phyloP scores from a whole-genome alignment of 2,797 vertebrate species.

The Cyprinodon diabolis region DNA sequence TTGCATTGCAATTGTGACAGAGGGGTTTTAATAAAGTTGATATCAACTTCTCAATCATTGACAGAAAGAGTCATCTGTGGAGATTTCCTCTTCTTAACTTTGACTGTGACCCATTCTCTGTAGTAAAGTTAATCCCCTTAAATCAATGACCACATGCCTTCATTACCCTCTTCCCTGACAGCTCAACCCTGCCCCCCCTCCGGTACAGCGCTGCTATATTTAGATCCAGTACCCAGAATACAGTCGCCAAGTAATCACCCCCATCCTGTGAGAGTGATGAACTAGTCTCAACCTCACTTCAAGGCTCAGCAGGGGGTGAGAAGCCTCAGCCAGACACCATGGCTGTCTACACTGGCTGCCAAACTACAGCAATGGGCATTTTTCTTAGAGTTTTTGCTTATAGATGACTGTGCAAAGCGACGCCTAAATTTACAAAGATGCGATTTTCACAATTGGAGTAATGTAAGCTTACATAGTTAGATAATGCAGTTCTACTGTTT shows the following conservation, averaged over 20 bases:
- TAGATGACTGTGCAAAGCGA: not conserved
- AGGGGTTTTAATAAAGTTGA: not conserved
- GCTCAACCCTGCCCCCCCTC: slow-evolving; percentile 29
- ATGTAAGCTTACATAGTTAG: not conserved
- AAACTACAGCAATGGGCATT: slow-evolving; percentile 7
- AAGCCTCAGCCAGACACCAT: slow-evolving; percentile 31
- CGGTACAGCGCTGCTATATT: slow-evolving; percentile 60
- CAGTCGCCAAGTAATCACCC: slow-evolving; percentile 70
- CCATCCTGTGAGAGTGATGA: slow-evolving; percentile 75
- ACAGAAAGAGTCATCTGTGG: not conserved
- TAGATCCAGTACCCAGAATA: slow-evolving; percentile 67
- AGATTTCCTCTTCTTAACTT: not conserved
- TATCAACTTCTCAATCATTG: not conserved
- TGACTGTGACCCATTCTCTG: slow-evolving; percentile 7
- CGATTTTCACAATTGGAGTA: not conserved
- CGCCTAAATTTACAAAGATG: not conserved
- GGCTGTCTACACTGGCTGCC: slow-evolving; percentile 32
- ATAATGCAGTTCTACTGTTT: not conserved
- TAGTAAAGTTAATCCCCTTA: slow-evolving; percentile 37
- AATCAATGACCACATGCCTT: slow-evolving; percentile 60
- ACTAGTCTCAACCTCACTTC: slow-evolving; percentile 53
- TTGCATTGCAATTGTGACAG: no score
- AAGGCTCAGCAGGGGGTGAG: slow-evolving; percentile 35
- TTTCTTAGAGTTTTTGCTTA: not conserved
- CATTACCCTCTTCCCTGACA: slow-evolving; percentile 35